Conservation (phyloP, 64 coral and sea anemone genomes). For the Stylophora pistillata region DNA sequence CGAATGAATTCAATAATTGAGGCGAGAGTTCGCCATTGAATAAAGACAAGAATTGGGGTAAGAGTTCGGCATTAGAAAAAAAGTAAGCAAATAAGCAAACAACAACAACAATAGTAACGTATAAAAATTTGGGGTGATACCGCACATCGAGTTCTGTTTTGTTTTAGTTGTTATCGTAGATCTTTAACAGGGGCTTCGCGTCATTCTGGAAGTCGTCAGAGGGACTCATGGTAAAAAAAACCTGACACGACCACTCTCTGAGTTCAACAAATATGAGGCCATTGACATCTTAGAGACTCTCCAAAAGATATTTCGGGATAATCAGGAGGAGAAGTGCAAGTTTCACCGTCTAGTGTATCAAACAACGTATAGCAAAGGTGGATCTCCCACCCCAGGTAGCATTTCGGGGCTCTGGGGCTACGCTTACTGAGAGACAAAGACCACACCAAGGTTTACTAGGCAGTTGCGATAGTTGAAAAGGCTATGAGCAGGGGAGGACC, state of each 20-base stretch:
- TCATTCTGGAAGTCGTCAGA: neutral
- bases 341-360: slow-evolving; percentile 10
- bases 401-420: no score
- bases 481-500: neutral
- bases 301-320: slow-evolving; percentile 14
- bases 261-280: slow-evolving; percentile 66
- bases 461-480: slow-evolving; percentile 5
- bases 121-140: neutral
- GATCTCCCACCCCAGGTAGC: neutral
- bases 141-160: neutral
- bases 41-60: neutral
- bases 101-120: no score
- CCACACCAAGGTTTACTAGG: no score
- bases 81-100: neutral
- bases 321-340: slow-evolving; percentile 16
- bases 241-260: slow-evolving; percentile 15
- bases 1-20: neutral
- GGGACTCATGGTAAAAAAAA: neutral
- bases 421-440: no score
- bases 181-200: neutral
- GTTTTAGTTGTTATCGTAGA: neutral
- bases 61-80: neutral
- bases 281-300: slow-evolving; percentile 58
- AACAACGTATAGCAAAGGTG: neutral
- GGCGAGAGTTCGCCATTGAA: neutral